phyloP scores from a whole-genome alignment of 2,888 invertebrate genomes.

The Eristalis tenax region DNA sequence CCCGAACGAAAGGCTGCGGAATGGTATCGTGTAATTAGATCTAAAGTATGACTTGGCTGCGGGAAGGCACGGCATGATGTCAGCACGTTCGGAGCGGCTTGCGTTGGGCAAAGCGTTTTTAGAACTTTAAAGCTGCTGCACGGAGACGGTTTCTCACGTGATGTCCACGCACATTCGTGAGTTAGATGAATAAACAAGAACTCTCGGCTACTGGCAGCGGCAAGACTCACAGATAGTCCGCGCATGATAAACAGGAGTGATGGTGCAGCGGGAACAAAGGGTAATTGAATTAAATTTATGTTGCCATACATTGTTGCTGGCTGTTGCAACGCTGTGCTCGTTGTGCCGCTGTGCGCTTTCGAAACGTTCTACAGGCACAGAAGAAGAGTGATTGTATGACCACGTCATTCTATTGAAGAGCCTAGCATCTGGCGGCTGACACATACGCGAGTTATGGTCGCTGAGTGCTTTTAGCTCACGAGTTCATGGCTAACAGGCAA shows the following conservation, averaged over 20 bases:
- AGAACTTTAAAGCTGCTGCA: constrained; percentile 15
- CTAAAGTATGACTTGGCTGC: constrained; percentile 60
- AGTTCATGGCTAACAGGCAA: not conserved
- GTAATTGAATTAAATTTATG: constrained; percentile 66
- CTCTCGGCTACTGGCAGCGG: constrained; percentile 28
- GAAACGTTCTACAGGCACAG: not conserved
- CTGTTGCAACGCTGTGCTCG: not conserved
- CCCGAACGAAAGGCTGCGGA: constrained; percentile 5
- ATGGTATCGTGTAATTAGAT: constrained; percentile 66
- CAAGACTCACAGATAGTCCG: constrained; percentile 28
- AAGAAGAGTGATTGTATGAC: not conserved
- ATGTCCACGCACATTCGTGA: constrained; percentile 37
- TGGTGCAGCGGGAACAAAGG: constrained; percentile 56
- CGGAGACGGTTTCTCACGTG: not conserved
- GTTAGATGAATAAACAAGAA: constrained; percentile 59
- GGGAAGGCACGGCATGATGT: constrained; percentile 31
- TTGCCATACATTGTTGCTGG: constrained; percentile 42
- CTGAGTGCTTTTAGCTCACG: not conserved
- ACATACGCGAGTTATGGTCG: not conserved
- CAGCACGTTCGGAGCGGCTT: not conserved
- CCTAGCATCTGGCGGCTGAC: not conserved
- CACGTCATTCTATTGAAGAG: not conserved
- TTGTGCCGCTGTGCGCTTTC: not conserved
- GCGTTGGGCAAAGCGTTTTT: constrained; percentile 7
- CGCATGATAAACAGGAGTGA: constrained; percentile 26